Evolutionary conservation across 37 sponge, comb jelly and placozoan species (phyloP).

Genomic region (Mnemiopsis leidyi): DNA sequence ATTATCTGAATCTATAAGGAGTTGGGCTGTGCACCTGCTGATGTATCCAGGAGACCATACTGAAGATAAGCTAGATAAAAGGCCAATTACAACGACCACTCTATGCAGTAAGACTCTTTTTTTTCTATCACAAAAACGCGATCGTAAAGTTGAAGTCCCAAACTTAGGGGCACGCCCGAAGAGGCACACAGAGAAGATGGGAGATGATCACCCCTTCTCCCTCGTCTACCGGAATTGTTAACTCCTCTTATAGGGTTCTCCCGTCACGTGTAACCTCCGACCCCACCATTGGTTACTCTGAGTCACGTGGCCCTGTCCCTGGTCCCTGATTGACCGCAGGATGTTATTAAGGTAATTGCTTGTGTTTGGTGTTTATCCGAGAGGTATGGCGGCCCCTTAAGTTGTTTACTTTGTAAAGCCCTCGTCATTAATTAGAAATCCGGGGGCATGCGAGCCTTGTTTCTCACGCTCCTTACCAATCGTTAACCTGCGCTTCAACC

Average conservation of each 20-base stretch:
- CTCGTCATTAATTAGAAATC: slow-evolving; percentile 63
- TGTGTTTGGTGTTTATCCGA: slow-evolving; percentile 63
- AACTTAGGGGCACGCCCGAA: too few relatives aligned
- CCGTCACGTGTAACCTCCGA: not conserved
- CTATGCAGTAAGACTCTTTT: too few relatives aligned
- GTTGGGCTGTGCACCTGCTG: too few relatives aligned
- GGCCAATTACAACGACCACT: too few relatives aligned
- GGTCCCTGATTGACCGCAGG: not conserved
- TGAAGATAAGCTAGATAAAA: too few relatives aligned
- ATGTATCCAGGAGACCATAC: too few relatives aligned
- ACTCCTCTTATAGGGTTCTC: not conserved
- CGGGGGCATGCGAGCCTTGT: not conserved
- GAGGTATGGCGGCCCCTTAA: slow-evolving; percentile 46
- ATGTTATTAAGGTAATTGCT: slow-evolving; percentile 61
- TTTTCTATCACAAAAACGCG: too few relatives aligned
- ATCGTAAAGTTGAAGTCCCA: too few relatives aligned
- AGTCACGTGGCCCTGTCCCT: not conserved
- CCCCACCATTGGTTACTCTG: not conserved
- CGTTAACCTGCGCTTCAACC: too few relatives aligned
- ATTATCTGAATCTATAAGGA: too few relatives aligned
- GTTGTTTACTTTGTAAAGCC: slow-evolving; percentile 64
- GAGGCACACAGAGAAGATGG: too few relatives aligned
- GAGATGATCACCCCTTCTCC: not conserved
- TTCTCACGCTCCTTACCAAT: slow-evolving; percentile 56
- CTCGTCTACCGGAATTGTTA: not conserved